Conservation (phyloP, 2,888 invertebrate genomes). For the Amphipoea lucens region DNA sequence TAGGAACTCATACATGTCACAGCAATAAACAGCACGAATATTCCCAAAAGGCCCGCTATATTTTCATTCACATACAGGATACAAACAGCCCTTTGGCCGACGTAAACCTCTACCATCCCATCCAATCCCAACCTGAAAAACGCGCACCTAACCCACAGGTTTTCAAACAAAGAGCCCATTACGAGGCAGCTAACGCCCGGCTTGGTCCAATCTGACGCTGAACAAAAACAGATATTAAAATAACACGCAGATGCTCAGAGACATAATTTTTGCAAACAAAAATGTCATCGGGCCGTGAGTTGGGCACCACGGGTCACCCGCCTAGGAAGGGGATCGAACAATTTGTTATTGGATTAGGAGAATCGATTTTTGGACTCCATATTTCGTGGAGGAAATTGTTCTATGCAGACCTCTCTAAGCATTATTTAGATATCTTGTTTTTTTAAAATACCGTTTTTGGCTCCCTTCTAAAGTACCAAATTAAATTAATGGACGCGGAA, state of each 20-base stretch:
- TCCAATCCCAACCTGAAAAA: constrained; percentile 34
- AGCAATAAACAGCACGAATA: not conserved
- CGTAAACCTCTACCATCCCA: constrained; percentile 11
- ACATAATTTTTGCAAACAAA: constrained; percentile 72
- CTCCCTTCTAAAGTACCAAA: not conserved
- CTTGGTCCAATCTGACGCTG: constrained; percentile 61
- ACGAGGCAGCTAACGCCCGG: constrained; percentile 57
- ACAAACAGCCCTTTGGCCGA: not conserved
- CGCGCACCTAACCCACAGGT: constrained; percentile 17
- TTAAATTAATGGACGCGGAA: not conserved
- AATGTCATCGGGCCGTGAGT: constrained; percentile 70
- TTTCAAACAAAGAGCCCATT: constrained; percentile 57
- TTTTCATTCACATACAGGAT: not conserved
- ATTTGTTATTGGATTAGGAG: constrained; percentile 22
- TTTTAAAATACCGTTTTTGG: not conserved
- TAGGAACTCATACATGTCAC: not conserved
- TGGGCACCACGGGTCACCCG: constrained; percentile 66
- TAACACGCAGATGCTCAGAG: constrained; percentile 59
- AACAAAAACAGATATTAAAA: constrained; percentile 67
- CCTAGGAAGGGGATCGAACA: constrained; percentile 52
- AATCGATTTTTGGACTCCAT: constrained; percentile 29
- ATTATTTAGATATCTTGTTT: not conserved
- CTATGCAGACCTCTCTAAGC: not conserved
- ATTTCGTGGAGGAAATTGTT: not conserved
- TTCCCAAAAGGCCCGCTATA: not conserved